Conservation (phyloP, 2,888 invertebrate species). For the Galeruca laticollis region DNA sequence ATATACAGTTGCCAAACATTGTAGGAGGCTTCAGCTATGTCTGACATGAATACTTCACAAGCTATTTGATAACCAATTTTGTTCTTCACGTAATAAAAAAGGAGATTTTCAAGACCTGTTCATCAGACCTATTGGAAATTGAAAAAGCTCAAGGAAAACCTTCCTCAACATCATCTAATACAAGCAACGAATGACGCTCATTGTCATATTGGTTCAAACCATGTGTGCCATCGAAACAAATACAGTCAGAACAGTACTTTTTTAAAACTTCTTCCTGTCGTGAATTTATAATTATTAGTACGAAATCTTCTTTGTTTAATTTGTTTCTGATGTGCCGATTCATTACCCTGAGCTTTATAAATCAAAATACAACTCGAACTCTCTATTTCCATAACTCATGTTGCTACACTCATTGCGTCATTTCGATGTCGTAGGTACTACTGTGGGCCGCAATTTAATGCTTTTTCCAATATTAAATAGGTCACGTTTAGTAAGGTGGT, state of each 20-base stretch:
- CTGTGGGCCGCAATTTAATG: neutral
- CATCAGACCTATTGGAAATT: neutral
- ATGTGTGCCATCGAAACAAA: constrained; percentile 52
- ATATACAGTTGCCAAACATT: constrained; percentile 29
- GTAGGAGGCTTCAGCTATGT: constrained; percentile 18
- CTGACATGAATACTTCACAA: constrained; percentile 28
- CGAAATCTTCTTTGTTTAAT: constrained; percentile 49
- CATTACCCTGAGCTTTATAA: constrained; percentile 16
- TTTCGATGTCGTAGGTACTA: constrained; percentile 22
- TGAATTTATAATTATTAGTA: constrained; percentile 48
- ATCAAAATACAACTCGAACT: constrained; percentile 11
- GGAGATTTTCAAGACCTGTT: constrained; percentile 12
- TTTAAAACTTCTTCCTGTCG: constrained; percentile 48
- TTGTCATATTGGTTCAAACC: constrained; percentile 47
- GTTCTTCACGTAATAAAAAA: neutral
- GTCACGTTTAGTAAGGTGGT: neutral
- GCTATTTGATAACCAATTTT: neutral
- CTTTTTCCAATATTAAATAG: neutral
- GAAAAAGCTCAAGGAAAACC: constrained; percentile 45
- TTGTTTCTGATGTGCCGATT: neutral
- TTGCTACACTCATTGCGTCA: no score
- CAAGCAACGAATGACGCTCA: constrained; percentile 46
- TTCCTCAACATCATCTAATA: constrained; percentile 47
- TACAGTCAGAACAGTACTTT: constrained; percentile 46
- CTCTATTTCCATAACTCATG: no score